A percentile compares a stretch with the other conserved stretches of the same genome.
Evolutionary conservation across 2,797 vertebrate species (phyloP).

Genomic region (Morelia viridis): DNA sequence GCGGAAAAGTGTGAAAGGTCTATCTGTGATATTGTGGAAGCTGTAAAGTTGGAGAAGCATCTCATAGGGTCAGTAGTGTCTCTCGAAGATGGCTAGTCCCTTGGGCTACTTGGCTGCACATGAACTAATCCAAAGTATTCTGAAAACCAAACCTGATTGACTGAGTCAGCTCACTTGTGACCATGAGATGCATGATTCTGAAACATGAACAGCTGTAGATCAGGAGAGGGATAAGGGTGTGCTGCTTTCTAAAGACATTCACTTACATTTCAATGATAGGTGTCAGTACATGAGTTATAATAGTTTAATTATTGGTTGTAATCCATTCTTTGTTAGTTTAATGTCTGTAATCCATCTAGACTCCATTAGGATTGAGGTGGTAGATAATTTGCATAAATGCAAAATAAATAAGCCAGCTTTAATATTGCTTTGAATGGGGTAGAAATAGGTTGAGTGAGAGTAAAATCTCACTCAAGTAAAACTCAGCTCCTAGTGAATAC

Average conservation of each 20-base stretch:
- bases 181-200: constrained; percentile 26
- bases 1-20: fast-evolving
- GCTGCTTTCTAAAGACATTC: background rate
- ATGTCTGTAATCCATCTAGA: background rate
- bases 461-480: background rate
- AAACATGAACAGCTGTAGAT: constrained; percentile 15
- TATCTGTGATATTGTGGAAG: constrained; percentile 22
- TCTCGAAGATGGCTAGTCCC: background rate
- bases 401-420: background rate
- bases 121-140: constrained; percentile 19
- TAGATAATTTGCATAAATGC: background rate
- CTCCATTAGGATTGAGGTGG: background rate
- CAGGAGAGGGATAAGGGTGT: constrained; percentile 26
- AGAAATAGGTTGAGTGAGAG: background rate
- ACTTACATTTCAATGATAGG: background rate
- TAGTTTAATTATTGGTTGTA: background rate
- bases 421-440: background rate
- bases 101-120: background rate
- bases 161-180: background rate
- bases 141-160: constrained; percentile 40
- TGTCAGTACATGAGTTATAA: background rate
- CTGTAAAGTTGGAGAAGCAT: constrained; percentile 22
- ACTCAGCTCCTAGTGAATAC: background rate
- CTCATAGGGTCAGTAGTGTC: background rate
- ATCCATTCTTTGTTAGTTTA: background rate